Evolutionary conservation across 2,888 invertebrate species (phyloP), one percentile per base, ranked within the genome.

Genomic region (Geotrupes spiniger): DNA sequence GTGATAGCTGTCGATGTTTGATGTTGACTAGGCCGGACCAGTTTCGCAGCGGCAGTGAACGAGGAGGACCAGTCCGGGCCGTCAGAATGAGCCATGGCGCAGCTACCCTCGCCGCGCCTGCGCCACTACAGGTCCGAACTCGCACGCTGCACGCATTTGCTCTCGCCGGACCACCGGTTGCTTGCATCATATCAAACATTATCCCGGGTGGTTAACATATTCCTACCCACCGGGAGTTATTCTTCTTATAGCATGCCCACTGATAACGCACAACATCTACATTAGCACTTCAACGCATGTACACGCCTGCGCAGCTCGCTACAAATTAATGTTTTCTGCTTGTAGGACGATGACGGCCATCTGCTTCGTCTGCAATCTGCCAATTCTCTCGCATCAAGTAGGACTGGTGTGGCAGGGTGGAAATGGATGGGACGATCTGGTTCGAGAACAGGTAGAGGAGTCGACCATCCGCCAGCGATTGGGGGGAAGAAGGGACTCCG

Each of bases 361-460:
- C 79, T 94, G 94, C 79, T 94, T 94, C 80, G 92, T 94, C 65
- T 94, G 94, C 87, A 93, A 94, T 77, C 82, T 93, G 70, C 93
- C 94, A 65, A 93, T 94, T 72, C 82, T 93, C 74, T 92, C 90
- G 59, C 92, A 94, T 76, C 94, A 94, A 82, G 92, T 92, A 68
- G 92, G 92, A 39, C 77, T 93, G 74, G 88, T 92, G 71, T 93
- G 93, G 92, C 90, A 91, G 68, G 92, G 92, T 42, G 92, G 91
- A 71, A 93, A 92, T 74, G 92, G 92, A 63, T 92, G 92, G 89
- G 92, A 93, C 85, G 92, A 93, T 74, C 79, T 92, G 63, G 85
- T 92, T 49, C 79, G 92, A 60, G 92, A 91, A 62, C 89, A 89
- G 74, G 81, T 84, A 65, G 91, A 92, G 71, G 92, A 92, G 74